These are phyloP conservation scores for Choristoneura rosaceana DNA, from an alignment of 2,888 invertebrate genomes.

Conservation along the genomic window DNA sequence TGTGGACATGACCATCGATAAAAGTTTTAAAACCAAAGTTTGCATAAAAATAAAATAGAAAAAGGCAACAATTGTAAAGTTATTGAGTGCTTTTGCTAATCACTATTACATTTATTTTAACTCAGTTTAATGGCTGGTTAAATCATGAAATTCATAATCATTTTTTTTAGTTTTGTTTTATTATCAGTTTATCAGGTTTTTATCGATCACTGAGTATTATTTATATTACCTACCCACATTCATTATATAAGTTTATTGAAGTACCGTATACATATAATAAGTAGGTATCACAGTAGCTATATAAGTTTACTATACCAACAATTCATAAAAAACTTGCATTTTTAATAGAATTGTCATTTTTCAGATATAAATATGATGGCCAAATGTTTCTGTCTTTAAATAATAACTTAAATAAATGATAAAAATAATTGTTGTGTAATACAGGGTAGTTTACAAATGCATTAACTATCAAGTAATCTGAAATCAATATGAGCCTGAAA, in stretches of 20 bases:
- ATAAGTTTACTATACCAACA: too few species aligned
- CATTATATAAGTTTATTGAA: too few species aligned
- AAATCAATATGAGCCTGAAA: background rate
- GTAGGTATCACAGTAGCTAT: too few species aligned
- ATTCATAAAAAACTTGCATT: too few species aligned
- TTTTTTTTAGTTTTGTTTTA: background rate
- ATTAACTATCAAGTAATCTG: background rate
- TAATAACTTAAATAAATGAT: background rate
- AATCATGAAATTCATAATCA: background rate
- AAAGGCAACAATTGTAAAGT: background rate
- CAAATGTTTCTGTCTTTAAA: background rate
- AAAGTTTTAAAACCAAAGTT: constrained; percentile 30
- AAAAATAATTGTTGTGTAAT: background rate
- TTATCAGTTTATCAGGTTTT: background rate
- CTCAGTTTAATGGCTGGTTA: background rate
- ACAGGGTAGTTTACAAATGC: background rate
- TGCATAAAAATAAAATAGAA: constrained; percentile 11
- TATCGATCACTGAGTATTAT: too few species aligned
- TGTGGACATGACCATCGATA: constrained; percentile 30
- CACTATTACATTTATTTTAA: background rate
- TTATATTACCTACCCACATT: too few species aligned
- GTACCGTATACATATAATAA: too few species aligned
- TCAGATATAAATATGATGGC: background rate
- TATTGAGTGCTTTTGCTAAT: constrained; percentile 19
- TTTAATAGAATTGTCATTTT: too few species aligned